These are phyloP conservation scores for Casuarius casuarius DNA, from an alignment of 2,113 vertebrate species.

Conservation along the genomic window DNA sequence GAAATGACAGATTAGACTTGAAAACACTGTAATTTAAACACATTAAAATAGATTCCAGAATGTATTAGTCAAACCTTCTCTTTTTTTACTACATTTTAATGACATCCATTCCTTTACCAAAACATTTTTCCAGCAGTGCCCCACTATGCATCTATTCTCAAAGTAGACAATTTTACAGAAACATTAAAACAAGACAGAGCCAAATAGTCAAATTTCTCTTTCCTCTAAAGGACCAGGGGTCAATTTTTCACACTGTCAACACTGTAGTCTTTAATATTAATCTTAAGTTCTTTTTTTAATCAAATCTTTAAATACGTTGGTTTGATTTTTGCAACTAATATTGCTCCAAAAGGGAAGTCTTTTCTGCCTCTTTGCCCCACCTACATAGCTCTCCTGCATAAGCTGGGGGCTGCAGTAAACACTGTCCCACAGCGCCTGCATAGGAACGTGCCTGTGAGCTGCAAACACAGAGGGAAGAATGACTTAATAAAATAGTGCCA, in stretches of 20 bases:
- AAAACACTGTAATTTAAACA: slow-evolving; percentile 1
- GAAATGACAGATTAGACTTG: neutral
- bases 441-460: neutral
- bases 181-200: neutral
- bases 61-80: neutral
- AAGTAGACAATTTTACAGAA: neutral
- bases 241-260: neutral
- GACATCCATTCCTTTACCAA: neutral
- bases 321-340: neutral
- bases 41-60: neutral
- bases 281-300: neutral
- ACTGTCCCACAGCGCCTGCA: neutral
- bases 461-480: neutral
- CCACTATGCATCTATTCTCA: neutral
- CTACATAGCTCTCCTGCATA: neutral
- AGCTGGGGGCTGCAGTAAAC: neutral
- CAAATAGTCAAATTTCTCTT: neutral
- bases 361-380: neutral
- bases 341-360: neutral
- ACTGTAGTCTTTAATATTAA: neutral
- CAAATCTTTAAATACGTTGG: neutral
- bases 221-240: neutral
- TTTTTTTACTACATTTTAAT: neutral
- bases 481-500: neutral
- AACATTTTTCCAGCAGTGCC: neutral